Evolutionary conservation across 2,888 invertebrate species (phyloP), one percentile per base, ranked within the genome.

Genomic region (Oscheius sp.): DNA sequence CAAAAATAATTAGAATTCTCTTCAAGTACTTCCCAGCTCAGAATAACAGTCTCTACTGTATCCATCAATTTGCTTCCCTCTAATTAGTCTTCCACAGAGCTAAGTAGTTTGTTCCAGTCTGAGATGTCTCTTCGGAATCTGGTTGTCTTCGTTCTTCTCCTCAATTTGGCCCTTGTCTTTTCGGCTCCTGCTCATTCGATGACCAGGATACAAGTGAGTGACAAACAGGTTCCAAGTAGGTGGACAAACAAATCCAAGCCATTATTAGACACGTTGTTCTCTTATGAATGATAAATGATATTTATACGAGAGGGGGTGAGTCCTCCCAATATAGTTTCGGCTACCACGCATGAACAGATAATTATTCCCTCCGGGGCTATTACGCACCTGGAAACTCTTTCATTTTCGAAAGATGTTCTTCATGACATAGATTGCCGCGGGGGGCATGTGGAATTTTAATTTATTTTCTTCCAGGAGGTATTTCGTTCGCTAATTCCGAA

Each of bases 401-500:
- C 17, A 17, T 42, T 42, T n/a, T n/a, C n/a, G n/a, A 17, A 42
- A 42, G 42, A 42, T n/a, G n/a, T 42, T 42, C 42, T 42, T 42
- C 42, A 42, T 42, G 42, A 42, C 42, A 17, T 42, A 15, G 42
- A 42, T 42, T 42, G 42, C 17, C 17, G 12, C 37, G 42, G 17
- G 42, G n/a, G 15, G 15, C n/a, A 42, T 42, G 42, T n/a, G 42
- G 42, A 15, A n/a, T 15, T 17, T n/a, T 42, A 42, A 17, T 42
- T n/a, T n/a, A n/a, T n/a, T n/a, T 37, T 34, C 20, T 63, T 63
- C 25, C 25, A 65, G 65, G 65, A 65, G 42, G 65, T 65, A 23
- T 65, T 65, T 33, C 53, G 65, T 34, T 65, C 65, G n/a, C 39
- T 65, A 17, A 46, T 65, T 29, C 65, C 65, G n/a, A n/a, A n/a